Evolutionary conservation across 2,888 invertebrate species (phyloP).

Genomic region (Stenoptilia bipunctidactyla): DNA sequence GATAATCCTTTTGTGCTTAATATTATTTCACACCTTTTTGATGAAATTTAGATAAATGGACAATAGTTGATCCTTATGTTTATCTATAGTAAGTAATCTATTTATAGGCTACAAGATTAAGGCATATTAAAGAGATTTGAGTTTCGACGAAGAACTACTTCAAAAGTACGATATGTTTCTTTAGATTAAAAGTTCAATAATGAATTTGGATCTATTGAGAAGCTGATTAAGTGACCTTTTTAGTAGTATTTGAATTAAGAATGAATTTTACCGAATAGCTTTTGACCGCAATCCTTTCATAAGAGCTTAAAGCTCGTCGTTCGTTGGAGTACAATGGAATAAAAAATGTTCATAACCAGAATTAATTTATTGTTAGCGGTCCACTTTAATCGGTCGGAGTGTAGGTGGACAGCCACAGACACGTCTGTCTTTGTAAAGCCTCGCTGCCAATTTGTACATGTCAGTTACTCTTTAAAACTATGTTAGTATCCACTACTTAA

Average conservation of each 20-base stretch:
- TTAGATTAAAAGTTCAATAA: too few relatives aligned
- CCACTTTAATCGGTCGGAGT: slow-evolving; percentile 61
- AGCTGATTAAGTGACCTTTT: slow-evolving; percentile 16
- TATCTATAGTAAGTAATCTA: slow-evolving; percentile 44
- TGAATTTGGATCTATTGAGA: slow-evolving; percentile 1
- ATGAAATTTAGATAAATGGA: slow-evolving; percentile 31
- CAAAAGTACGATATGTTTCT: too few relatives aligned
- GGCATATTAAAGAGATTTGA: too few relatives aligned
- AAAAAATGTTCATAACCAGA: slow-evolving; percentile 67
- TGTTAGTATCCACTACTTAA: too few relatives aligned
- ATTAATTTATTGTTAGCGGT: slow-evolving; percentile 63
- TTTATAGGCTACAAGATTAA: slow-evolving; percentile 12
- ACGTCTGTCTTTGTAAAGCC: slow-evolving; percentile 70
- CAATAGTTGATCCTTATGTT: slow-evolving; percentile 37
- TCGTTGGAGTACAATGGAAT: slow-evolving; percentile 49
- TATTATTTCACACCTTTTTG: slow-evolving; percentile 14
- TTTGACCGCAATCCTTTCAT: slow-evolving; percentile 65
- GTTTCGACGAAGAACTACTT: too few relatives aligned
- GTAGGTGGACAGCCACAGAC: slow-evolving; percentile 69
- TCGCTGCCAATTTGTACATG: slow-evolving; percentile 68
- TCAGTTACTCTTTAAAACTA: slow-evolving; percentile 28
- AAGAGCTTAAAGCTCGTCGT: slow-evolving; percentile 42
- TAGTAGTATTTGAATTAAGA: slow-evolving; percentile 16
- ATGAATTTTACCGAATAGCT: slow-evolving; percentile 27
- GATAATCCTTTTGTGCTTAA: slow-evolving; percentile 25